A percentile compares a stretch with the other conserved stretches of the same genome.
phyloP scores from a whole-genome alignment of 2,797 vertebrate species.

The Acipenser ruthenus region DNA sequence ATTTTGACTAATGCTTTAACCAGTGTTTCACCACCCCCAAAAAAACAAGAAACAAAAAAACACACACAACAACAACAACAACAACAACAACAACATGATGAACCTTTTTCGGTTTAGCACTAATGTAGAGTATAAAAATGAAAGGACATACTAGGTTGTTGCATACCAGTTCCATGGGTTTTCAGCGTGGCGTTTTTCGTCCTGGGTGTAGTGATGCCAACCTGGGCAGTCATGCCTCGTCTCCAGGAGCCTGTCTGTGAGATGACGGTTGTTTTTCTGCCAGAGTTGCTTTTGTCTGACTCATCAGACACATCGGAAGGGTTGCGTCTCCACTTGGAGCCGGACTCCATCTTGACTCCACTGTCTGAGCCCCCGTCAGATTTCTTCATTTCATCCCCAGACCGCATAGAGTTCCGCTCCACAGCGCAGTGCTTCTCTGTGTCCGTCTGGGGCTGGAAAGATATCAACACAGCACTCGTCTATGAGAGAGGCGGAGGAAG shows the following conservation, averaged over 20 bases:
- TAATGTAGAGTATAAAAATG: too few relatives aligned
- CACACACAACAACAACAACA: too few relatives aligned
- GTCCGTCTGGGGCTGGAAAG: conserved; percentile 69
- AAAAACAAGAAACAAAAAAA: too few relatives aligned
- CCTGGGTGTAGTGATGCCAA: conserved; percentile 84
- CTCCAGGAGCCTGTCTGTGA: conserved; percentile 92
- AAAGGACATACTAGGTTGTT: too few relatives aligned
- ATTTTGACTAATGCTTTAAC: too few relatives aligned
- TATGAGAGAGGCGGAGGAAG: too few relatives aligned
- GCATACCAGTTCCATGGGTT: conserved; percentile 77
- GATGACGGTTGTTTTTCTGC: conserved; percentile 71
- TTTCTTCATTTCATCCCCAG: conserved; percentile 78
- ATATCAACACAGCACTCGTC: too few relatives aligned
- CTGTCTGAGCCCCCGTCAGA: conserved; percentile 80
- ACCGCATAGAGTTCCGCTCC: conserved; percentile 68
- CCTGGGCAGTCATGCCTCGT: conserved; percentile 87
- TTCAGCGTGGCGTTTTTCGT: conserved; percentile 77
- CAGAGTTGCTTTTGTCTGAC: conserved; percentile 82
- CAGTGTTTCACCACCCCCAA: too few relatives aligned
- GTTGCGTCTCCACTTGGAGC: conserved; percentile 80
- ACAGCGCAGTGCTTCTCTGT: conserved; percentile 82
- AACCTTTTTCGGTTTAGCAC: too few relatives aligned
- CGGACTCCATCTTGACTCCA: conserved; percentile 76
- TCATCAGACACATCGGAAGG: conserved; percentile 88
- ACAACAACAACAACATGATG: too few relatives aligned